These are phyloP conservation scores for Indri indri DNA, from an alignment of 2,113 vertebrate species.

Conservation along the genomic window DNA sequence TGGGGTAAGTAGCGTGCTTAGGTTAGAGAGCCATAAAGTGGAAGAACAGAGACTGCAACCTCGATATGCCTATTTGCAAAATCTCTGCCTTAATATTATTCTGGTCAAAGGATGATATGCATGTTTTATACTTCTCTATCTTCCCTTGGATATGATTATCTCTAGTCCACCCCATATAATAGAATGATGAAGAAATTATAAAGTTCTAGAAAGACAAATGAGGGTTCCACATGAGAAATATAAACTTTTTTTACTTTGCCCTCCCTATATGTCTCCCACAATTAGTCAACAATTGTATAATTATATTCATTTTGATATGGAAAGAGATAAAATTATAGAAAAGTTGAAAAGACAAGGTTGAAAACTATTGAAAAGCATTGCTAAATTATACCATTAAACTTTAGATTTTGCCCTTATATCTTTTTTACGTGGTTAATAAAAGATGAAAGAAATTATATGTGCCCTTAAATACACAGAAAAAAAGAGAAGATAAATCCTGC, in stretches of 20 bases:
- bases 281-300: background rate
- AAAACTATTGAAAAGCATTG: conserved; percentile 29
- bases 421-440: conserved; percentile 7
- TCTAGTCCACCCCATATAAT: background rate
- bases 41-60: background rate
- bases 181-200: background rate
- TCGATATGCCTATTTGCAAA: background rate
- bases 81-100: background rate
- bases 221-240: background rate
- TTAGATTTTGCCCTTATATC: background rate
- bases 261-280: background rate
- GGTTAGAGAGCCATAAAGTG: background rate
- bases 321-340: conserved; percentile 23
- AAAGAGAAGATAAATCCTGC: conserved; percentile 32
- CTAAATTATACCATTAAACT: conserved; percentile 6
- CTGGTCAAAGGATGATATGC: background rate
- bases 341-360: conserved; percentile 39
- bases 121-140: background rate
- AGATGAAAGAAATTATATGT: background rate
- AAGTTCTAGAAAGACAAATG: conserved; percentile 31
- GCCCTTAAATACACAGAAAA: background rate
- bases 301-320: background rate
- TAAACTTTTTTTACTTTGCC: background rate
- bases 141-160: background rate
- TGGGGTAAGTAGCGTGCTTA: background rate